phyloP scores from a whole-genome alignment of 2,113 vertebrate genomes.

The Cepphus grylle region DNA sequence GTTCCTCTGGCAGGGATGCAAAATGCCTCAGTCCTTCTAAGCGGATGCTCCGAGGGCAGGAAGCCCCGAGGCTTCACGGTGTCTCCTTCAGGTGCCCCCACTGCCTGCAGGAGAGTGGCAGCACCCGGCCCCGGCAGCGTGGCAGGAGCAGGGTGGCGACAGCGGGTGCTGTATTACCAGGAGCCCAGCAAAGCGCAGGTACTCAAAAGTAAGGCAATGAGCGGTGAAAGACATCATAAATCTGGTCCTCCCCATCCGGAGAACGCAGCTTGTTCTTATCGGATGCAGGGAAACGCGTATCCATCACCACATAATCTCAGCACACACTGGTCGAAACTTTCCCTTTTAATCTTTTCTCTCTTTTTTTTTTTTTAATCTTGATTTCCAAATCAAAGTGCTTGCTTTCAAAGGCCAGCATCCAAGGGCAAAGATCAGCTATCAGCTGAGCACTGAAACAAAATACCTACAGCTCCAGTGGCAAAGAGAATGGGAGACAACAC shows the following conservation, averaged over 20 bases:
- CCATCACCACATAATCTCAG: background rate
- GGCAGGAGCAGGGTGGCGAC: background rate
- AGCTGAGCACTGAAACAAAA: background rate
- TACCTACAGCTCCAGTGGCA: background rate
- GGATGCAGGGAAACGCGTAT: background rate
- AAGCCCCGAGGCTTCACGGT: background rate
- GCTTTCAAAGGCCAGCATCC: background rate
- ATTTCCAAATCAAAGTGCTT: conserved; percentile 9
- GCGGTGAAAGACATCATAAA: background rate
- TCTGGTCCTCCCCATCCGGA: background rate
- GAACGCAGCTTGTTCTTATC: background rate
- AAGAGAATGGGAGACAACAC: background rate
- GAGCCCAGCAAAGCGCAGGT: background rate
- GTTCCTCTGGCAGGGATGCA: background rate
- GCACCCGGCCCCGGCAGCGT: background rate
- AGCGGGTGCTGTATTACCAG: background rate
- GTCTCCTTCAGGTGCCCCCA: background rate
- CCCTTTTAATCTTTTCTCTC: background rate
- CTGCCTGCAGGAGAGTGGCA: background rate
- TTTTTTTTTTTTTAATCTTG: background rate
- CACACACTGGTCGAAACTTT: background rate
- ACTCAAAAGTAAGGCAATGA: background rate
- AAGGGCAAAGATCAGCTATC: conserved; percentile 13
- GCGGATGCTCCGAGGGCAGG: background rate
- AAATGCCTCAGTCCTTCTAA: background rate